Evolutionary conservation across 2,113 vertebrate genomes (phyloP), one percentile per base, ranked within the genome.

Genomic region (Coptodon rendalli): DNA sequence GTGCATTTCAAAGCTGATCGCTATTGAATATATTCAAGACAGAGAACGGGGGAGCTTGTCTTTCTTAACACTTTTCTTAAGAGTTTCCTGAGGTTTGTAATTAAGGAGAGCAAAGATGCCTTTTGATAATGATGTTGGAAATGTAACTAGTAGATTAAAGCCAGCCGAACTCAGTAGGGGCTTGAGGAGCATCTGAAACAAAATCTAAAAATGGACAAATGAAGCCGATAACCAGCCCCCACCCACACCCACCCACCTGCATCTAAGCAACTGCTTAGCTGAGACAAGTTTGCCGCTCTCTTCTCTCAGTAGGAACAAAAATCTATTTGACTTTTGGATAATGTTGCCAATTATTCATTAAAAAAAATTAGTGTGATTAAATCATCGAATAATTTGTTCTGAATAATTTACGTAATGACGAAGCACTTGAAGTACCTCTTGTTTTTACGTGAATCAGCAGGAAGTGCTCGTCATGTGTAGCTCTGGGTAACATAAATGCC

Each of bases 191-290:
- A 78, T 52, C 16, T 50, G 16, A 50, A 31, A 50, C 16, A n/a
- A 50, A 78, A 50, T 50, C 43, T 50, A 29, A 78, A 78, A 48
- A 78, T 50, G 43, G 71, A 78, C 43, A 48, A 78, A 31, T 31
- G 71, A 50, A 50, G 43, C 16, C 10, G 24, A 78, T 29, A 31
- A 8, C 24, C 24, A 73, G 2, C 29, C 57, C 57, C 8, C 1
- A 19, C 9, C 57, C 2, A 14, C 14, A 5, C 13, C 13, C 43
- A 5, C 45, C 14, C 16, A 1, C 13, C 10, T 38, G 22, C 22
- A 27, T 27, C 22, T 27, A 45, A 27, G 36, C 38, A 73, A 4
- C 22, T 27, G 22, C 38, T 27, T 3, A 73, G 22, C 68, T 27
- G 38, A 73, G 12, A 0, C 2, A 66, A 24, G 22, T 73, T 73